A percentile compares a stretch with the other conserved stretches of the same genome.
Conservation (phyloP, 2,113 vertebrate genomes). For the Neogobius melanostomus region DNA sequence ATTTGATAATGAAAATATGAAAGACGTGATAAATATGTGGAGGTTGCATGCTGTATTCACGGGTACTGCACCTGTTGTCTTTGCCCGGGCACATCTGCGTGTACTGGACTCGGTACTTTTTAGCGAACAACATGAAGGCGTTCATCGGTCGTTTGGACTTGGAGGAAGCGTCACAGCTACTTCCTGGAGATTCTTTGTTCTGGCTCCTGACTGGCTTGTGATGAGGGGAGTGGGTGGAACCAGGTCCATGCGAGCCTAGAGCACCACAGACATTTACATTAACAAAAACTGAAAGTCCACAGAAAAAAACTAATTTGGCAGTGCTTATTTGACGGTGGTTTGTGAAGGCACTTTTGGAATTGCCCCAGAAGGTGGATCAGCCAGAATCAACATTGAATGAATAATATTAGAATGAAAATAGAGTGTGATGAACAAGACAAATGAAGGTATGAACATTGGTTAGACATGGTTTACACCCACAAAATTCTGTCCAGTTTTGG, state of each 20-base stretch:
- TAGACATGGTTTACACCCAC: too few relatives aligned
- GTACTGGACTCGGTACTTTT: conserved; percentile 98
- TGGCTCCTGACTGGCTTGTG: conserved; percentile 82
- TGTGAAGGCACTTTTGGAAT: too few relatives aligned
- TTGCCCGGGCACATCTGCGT: conserved; percentile 99
- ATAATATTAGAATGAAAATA: too few relatives aligned
- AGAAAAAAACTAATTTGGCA: too few relatives aligned
- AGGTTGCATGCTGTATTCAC: too few relatives aligned
- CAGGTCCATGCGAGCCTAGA: conserved; percentile 50
- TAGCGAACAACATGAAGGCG: conserved; percentile 99
- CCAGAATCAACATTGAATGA: too few relatives aligned
- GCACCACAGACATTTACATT: neutral
- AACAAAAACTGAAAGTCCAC: neutral
- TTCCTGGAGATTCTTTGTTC: conserved; percentile 81
- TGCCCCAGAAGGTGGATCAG: too few relatives aligned
- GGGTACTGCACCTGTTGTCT: conserved; percentile 88
- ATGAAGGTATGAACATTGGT: too few relatives aligned
- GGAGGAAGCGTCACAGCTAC: conserved; percentile 79
- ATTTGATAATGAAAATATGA: neutral
- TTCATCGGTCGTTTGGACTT: conserved; percentile 99
- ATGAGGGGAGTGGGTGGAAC: conserved; percentile 71
- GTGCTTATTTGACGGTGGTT: too few relatives aligned
- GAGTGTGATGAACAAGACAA: too few relatives aligned
- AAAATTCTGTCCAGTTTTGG: too few relatives aligned
- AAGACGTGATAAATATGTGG: too few relatives aligned